These are phyloP conservation scores for Lepus townsendii DNA, from an alignment of 2,797 vertebrate species.

Conservation along the genomic window DNA sequence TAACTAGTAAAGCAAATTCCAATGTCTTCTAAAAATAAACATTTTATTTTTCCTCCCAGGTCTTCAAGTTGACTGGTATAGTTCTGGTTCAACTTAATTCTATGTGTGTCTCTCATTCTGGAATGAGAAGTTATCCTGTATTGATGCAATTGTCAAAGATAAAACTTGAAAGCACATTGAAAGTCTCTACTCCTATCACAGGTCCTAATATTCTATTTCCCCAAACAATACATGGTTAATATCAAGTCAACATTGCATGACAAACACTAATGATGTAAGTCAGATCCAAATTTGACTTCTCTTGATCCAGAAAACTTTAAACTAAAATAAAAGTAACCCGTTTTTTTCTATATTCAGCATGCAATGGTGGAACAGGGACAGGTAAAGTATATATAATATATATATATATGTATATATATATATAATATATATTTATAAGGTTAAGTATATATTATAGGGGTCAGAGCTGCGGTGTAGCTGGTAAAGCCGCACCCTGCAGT, in stretches of 20 bases:
- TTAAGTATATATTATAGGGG: too few species aligned
- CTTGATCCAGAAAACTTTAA: background rate
- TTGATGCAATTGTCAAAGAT: background rate
- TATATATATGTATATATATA: too few species aligned
- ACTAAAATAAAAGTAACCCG: background rate
- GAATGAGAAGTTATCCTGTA: accelerated
- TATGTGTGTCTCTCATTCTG: background rate
- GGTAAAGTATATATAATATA: background rate
- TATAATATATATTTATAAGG: too few species aligned
- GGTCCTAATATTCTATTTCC: background rate
- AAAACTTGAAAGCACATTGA: background rate
- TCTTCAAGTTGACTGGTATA: background rate
- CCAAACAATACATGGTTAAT: background rate
- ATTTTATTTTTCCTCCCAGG: background rate
- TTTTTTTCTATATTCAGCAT: background rate
- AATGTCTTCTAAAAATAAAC: background rate
- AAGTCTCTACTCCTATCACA: background rate
- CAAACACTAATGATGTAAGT: background rate
- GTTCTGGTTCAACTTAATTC: background rate
- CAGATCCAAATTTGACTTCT: background rate
- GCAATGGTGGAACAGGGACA: background rate
- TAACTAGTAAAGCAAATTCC: background rate
- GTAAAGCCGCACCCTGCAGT: too few species aligned
- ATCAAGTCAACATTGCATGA: background rate
- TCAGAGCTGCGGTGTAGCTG: too few species aligned